These are phyloP conservation scores for Agapornis canus DNA, from an alignment of 2,797 vertebrate genomes.

Conservation along the genomic window DNA sequence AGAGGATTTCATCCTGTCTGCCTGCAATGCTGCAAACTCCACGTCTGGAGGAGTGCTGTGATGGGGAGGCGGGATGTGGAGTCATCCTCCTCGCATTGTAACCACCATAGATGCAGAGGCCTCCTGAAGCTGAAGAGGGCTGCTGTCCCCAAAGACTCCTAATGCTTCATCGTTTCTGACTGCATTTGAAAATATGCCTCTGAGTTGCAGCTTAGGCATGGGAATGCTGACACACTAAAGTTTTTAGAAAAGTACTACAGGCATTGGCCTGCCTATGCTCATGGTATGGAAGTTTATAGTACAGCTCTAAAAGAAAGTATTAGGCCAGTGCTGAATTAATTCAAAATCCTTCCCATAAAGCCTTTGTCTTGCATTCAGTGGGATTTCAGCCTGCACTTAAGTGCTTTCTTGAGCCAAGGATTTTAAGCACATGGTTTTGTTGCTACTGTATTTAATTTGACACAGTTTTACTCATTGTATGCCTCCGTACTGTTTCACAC, in stretches of 20 bases:
- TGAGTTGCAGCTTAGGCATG: neutral
- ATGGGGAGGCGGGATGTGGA: neutral
- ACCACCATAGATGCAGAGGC: fast-evolving
- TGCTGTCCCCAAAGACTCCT: neutral
- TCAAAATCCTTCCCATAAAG: neutral
- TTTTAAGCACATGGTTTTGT: slow-evolving; percentile 8
- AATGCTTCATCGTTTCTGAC: fast-evolving
- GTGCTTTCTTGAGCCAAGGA: neutral
- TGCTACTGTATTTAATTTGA: slow-evolving; percentile 51
- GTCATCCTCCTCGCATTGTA: neutral
- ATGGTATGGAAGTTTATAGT: neutral
- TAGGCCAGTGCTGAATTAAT: neutral
- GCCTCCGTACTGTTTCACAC: neutral
- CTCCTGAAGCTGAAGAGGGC: neutral
- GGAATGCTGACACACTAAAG: neutral
- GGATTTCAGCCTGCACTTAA: neutral
- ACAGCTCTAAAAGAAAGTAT: neutral
- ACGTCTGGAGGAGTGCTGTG: fast-evolving
- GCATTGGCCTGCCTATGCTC: neutral
- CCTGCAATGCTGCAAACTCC: neutral
- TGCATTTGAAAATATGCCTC: neutral
- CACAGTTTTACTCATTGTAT: slow-evolving; percentile 38
- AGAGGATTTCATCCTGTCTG: neutral
- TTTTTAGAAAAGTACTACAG: neutral
- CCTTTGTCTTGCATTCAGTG: neutral